Percentiles rank a stretch among this genome's conserved stretches.
These are phyloP conservation scores for Propsilocerus akamusi DNA, from an alignment of 1,140 invertebrate genomes.

Conservation along the genomic window DNA sequence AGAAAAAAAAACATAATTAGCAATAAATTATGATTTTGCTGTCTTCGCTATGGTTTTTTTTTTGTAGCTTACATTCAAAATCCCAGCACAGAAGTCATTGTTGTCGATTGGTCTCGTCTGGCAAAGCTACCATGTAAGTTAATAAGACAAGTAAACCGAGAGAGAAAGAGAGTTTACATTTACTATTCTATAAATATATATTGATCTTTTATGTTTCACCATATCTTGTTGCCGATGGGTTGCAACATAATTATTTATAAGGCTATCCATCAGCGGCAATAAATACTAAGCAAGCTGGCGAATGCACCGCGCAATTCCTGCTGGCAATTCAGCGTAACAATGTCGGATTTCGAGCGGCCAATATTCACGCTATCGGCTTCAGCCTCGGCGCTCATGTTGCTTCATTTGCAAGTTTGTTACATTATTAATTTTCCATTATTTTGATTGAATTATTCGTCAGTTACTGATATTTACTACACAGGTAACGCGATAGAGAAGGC, in stretches of 20 bases:
- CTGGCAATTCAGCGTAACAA: constrained; percentile 20
- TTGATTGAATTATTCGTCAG: too few species aligned
- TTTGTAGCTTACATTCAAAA: constrained; percentile 15
- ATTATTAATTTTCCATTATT: constrained; percentile 7
- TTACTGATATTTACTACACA: background rate
- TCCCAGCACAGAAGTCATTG: constrained; percentile 24
- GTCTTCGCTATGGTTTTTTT: too few species aligned
- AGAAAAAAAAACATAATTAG: too few species aligned
- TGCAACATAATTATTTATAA: too few species aligned
- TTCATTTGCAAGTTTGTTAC: constrained; percentile 42
- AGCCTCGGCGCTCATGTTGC: constrained; percentile 76
- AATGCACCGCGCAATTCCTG: constrained; percentile 25
- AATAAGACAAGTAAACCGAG: background rate
- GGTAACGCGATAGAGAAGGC: constrained; percentile 13
- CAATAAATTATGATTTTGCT: too few species aligned
- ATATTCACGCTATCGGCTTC: constrained; percentile 73
- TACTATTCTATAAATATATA: too few species aligned
- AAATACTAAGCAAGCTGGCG: constrained; percentile 28
- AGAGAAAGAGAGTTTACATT: too few species aligned
- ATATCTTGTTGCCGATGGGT: too few species aligned
- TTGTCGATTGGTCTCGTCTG: constrained; percentile 30
- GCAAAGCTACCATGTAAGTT: constrained; percentile 21
- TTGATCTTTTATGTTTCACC: too few species aligned
- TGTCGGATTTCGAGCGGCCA: constrained; percentile 28
- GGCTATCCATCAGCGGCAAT: constrained; percentile 27